Percentiles rank a stretch among this genome's conserved stretches.
phyloP scores from a whole-genome alignment of 2,113 vertebrate species.

The Chlorodrepanis virens region DNA sequence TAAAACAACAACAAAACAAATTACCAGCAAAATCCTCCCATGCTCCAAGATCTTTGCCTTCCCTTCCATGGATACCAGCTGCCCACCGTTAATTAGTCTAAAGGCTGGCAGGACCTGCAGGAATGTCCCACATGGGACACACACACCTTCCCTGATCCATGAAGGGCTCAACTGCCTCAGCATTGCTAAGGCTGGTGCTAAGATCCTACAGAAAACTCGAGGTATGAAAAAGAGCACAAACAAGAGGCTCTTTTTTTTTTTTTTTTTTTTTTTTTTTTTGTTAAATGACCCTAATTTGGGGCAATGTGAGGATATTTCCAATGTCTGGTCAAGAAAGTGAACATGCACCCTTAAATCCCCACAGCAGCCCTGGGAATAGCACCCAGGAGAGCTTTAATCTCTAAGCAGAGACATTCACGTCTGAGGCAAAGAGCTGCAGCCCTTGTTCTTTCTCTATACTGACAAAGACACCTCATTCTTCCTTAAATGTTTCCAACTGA shows the following conservation, averaged over 20 bases:
- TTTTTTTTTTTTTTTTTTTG: background rate
- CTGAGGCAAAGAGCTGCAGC: background rate
- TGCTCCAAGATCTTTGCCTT: background rate
- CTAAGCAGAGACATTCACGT: background rate
- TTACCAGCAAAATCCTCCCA: background rate
- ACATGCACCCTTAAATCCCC: background rate
- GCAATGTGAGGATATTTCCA: background rate
- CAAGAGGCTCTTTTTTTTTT: background rate
- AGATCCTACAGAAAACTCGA: fast-evolving
- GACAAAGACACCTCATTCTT: background rate
- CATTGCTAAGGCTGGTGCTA: background rate
- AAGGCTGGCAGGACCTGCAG: background rate
- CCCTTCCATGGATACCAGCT: background rate
- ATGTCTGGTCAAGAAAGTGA: background rate
- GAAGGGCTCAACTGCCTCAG: background rate
- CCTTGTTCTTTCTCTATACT: background rate
- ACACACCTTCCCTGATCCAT: background rate
- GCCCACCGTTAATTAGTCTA: fast-evolving
- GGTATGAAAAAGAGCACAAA: background rate
- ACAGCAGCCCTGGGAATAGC: background rate
- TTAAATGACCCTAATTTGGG: background rate
- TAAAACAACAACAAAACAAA: background rate
- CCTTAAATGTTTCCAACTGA: background rate
- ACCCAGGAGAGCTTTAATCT: background rate
- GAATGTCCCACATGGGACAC: background rate